Conservation (phyloP, 2,888 invertebrate species). For the Drosophila tripunctata region DNA sequence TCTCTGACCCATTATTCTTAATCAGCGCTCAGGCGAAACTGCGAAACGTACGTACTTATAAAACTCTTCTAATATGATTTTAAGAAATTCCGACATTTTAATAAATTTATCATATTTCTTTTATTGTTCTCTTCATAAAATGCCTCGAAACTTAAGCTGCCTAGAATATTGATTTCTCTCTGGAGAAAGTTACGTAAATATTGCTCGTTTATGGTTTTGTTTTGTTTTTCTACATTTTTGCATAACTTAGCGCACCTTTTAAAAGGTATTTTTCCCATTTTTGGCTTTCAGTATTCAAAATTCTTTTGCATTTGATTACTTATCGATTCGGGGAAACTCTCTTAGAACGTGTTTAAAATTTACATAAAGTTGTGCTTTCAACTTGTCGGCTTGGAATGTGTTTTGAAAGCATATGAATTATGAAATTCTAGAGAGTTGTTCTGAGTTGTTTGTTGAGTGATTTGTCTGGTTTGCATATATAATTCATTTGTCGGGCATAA, state of each 20-base stretch:
- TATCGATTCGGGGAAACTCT: conserved; percentile 27
- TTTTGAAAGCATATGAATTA: conserved; percentile 21
- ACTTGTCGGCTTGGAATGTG: conserved; percentile 9
- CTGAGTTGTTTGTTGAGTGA: conserved; percentile 10
- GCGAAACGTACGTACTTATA: too few species aligned
- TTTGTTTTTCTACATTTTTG: background rate
- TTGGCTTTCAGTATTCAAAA: conserved; percentile 15
- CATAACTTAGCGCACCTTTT: background rate
- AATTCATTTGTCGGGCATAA: conserved; percentile 40
- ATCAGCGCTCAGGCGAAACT: too few species aligned
- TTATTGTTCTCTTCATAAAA: background rate
- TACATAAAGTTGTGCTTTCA: conserved; percentile 1
- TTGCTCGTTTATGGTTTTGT: background rate
- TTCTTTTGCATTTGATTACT: conserved; percentile 46
- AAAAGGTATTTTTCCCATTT: background rate
- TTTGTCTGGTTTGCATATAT: conserved; percentile 16
- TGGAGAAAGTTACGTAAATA: conserved; percentile 25
- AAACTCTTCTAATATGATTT: too few species aligned
- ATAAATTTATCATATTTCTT: background rate
- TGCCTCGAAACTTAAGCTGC: background rate
- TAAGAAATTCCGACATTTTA: too few species aligned
- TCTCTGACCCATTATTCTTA: too few species aligned
- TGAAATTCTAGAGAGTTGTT: conserved; percentile 39
- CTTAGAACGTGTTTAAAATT: conserved; percentile 11
- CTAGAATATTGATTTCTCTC: conserved; percentile 7